Conservation (phyloP, 2,113 vertebrate species). For the Myanophis thanlyinensis region DNA sequence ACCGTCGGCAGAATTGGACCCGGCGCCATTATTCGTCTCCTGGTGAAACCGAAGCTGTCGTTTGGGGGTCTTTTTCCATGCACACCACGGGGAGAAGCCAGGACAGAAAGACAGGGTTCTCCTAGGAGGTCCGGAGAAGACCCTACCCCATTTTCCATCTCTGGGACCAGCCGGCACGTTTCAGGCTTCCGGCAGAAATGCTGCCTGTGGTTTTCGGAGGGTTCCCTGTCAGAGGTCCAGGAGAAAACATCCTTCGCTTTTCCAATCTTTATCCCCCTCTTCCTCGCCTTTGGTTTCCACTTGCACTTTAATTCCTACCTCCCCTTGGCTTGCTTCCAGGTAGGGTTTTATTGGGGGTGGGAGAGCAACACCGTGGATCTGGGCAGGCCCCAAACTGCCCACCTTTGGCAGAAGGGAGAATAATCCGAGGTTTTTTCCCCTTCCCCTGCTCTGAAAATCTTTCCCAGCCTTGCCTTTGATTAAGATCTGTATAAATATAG, state of each 20-base stretch:
- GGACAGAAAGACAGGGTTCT: accelerated
- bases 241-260: background rate
- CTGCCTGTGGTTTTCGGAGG: conserved; percentile 37
- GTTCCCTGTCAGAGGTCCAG: conserved; percentile 45
- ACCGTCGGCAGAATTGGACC: background rate
- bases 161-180: background rate
- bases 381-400: background rate
- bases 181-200: background rate
- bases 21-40: background rate
- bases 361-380: conserved; percentile 19
- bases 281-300: conserved; percentile 19
- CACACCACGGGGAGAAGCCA: background rate
- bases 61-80: background rate
- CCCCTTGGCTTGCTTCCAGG: conserved; percentile 38
- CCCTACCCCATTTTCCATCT: background rate
- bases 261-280: too few relatives aligned
- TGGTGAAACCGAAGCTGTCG: background rate
- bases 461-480: background rate
- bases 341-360: conserved; percentile 3
- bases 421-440: background rate
- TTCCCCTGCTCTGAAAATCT: background rate
- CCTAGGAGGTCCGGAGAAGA: background rate
- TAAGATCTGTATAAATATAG: too few relatives aligned
- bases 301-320: conserved; percentile 57
- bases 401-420: background rate